Conservation (phyloP, 2,113 vertebrate genomes). For the Alces alces region DNA sequence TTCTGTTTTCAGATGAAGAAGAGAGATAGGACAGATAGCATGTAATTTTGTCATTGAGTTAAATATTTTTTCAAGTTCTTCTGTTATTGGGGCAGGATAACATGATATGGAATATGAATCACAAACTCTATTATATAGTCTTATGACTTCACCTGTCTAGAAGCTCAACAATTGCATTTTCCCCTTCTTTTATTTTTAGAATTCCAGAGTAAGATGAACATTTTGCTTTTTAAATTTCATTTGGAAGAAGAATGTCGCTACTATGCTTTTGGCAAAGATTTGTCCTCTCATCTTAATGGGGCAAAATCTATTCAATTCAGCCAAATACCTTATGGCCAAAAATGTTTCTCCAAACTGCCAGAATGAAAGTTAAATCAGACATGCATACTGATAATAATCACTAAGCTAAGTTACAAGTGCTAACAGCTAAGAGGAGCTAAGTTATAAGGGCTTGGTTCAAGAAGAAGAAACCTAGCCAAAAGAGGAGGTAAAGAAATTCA, state of each 20-base stretch:
- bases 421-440: neutral
- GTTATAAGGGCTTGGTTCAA: neutral
- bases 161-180: neutral
- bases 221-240: conserved; percentile 12
- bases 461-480: neutral
- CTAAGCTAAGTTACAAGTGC: neutral
- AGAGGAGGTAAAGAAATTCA: neutral
- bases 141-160: neutral
- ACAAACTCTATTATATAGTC: neutral
- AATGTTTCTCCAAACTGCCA: neutral
- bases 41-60: neutral
- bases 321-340: neutral
- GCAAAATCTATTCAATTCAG: neutral
- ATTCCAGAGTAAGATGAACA: neutral
- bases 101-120: neutral
- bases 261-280: conserved; percentile 8
- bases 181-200: neutral
- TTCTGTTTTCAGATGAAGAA: neutral
- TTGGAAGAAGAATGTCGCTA: neutral
- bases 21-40: neutral
- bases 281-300: neutral
- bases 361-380: neutral
- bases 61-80: neutral
- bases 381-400: neutral
- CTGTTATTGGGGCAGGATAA: neutral